Evolutionary conservation across 2,113 vertebrate genomes (phyloP), one percentile per base, ranked within the genome.

Genomic region (Halichoeres trimaculatus): DNA sequence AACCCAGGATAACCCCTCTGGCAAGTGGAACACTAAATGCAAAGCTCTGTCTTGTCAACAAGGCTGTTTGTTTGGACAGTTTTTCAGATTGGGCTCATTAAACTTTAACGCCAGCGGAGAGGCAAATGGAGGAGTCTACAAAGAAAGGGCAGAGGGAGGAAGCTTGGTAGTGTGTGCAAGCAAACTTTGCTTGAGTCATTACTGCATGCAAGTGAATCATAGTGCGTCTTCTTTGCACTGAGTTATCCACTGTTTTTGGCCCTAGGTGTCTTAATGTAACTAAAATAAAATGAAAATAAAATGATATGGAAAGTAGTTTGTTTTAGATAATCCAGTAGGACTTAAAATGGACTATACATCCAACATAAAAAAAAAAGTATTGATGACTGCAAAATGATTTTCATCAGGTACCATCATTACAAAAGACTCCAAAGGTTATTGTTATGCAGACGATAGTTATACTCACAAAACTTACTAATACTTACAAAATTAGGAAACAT

Each of bases 21-120:
- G 82, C 34, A 50, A 61, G 69, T 40, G 20, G 54, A 51, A 50
- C 10, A 48, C 78, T 87, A 85, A 91, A 90, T 84, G 71, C 55
- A 74, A 80, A 73, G 70, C 84, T 88, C 87, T 85, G 67, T 84
- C 79, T 85, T 81, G 81, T 90, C 82, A 89, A 83, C 84, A 77
- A 43, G 71, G 59, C 63, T 76, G 78, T 88, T 90, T 87, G 81
- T 86, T 87, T 74, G 70, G 84, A 80, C 74, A 68, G 57, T 82
- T 83, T 45, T 45, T 53, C 80, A 83, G 68, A 85, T 76, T 70
- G 76, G 58, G 50, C 77, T 90, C 81, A 89, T 89, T 92, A 91
- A 83, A 89, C 67, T 71, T 85, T 80, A 80, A 85, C 23, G 36
- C 74, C 80, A 51, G 48, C 69, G 66, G 74, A 51, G 57, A 74